Evolutionary conservation across 2,888 invertebrate genomes (phyloP), one percentile per base, ranked within the genome.

Genomic region (Portevinia maculata): DNA sequence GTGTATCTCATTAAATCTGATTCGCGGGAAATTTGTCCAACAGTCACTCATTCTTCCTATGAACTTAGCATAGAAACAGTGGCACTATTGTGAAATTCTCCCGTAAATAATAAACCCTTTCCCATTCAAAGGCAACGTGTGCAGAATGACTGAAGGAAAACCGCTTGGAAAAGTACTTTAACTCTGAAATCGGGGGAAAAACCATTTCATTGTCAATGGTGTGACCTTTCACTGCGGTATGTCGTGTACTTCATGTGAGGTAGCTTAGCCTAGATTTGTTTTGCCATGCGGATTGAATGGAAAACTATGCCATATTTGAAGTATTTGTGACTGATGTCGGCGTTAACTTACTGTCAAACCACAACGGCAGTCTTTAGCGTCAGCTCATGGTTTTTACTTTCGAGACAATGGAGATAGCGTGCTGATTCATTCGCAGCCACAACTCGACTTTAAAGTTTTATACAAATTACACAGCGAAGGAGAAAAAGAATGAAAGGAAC

Each of bases 171-270:
- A 73, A 65, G 52, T 32, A 30, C 17, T 15, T 24, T 24, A 24
- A 24, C 7, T 32, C 13, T 30, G 30, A 59, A 44, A 6, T 30
- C 39, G 50, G 46, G 44, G 53, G 21, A 41, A 73, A 79, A 48
- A 55, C 50, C 34, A 34, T 75, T 81, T 81, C 79, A 75, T 70
- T 81, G 79, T 81, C 79, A 81, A 81, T 75, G 75, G 62, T 75
- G 75, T 59, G 75, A 81, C 79, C 79, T 81, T 81, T 81, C 48
- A 28, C 57, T 69, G 74, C 30, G 62, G 62, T 28, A 24, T 52
- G 46, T 19, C 5, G 24, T 24, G 24, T 24, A 24, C 24, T 39
- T 15, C 39, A 39, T 39, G 39, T 15, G 39, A 53, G 41, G 59
- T 48, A 32, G 69, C 28, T 28, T 55, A 62, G 55, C 69, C 62